Base-by-base conservation (phyloP, 2,113 vertebrate genomes). In the Silurus glanis region DNA sequence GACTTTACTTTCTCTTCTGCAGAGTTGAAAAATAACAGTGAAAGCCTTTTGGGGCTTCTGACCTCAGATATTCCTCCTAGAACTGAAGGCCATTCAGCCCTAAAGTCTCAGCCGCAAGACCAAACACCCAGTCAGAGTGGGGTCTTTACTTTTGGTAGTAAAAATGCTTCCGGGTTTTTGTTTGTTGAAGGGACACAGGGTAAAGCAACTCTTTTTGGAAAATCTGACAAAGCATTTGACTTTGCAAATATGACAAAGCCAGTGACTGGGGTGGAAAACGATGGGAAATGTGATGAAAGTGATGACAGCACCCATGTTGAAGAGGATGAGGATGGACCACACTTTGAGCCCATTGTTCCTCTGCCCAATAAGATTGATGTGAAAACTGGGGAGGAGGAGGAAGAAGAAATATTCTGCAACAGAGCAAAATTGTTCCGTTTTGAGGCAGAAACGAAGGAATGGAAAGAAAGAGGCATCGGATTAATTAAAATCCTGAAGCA, bases 261-360 rank as follows among this genome's bases (percentile, higher is more conserved):
- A 47, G 37, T 91, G 0, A 96, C 96, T 92, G 91, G 91, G 55
- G 87, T 91, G 62, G 84, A 90, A 37, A 93, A 91, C 69, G 96
- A 94, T 4, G 92, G 93, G 71, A 96, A 92, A 89, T 92, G 91
- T 90, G 91, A 87, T 0, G 97, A 97, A 83, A 95, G 96, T 17
- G 97, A 99, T 90, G 96, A 97, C 79, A 96, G 97, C 91, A 94
- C 89, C 37, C 96, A 95, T 64, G 93, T 89, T 75, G 97, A 98
- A 28, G 98, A 98, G 6, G 97, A 98, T 66, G 98, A 99, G 49
- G 97, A 99, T 83, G 98, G 98, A 7, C 98, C 98, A 87, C 98
- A 99, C 88, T 99, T 99, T 95, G 98, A 99, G 90, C 98, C 98
- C 53, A 98, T 99, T 62, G 97, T 99, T 12, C 98, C 97, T 21